phyloP scores from a whole-genome alignment of 2,797 vertebrate genomes.

The Danio albolineatus region DNA sequence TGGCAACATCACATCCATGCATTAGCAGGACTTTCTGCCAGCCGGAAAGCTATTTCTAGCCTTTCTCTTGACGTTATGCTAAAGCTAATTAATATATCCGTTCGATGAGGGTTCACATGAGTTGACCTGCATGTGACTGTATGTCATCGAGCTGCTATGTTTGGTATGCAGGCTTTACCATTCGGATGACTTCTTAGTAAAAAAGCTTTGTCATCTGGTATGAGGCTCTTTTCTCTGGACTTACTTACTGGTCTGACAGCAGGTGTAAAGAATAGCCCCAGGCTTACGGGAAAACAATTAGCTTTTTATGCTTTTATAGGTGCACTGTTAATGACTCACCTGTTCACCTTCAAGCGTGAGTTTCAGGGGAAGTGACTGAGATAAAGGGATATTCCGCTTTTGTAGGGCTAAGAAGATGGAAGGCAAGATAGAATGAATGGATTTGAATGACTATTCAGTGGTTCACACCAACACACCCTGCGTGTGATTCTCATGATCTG shows the following conservation, averaged over 20 bases:
- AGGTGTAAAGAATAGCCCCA: constrained; percentile 29
- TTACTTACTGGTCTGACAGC: constrained; percentile 45
- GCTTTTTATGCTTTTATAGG: constrained; percentile 14
- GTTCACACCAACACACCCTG: constrained; percentile 32
- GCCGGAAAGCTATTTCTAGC: constrained; percentile 2
- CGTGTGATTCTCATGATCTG: neutral
- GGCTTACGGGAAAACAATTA: constrained; percentile 43
- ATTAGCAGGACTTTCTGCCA: neutral
- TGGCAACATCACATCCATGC: constrained; percentile 6
- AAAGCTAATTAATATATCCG: constrained; percentile 39
- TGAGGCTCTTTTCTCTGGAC: constrained; percentile 42
- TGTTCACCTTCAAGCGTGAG: constrained; percentile 7
- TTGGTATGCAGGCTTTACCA: constrained; percentile 65
- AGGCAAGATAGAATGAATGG: neutral
- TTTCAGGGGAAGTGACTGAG: constrained; percentile 14
- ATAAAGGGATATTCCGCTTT: neutral
- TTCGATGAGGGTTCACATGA: constrained; percentile 60
- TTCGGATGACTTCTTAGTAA: constrained; percentile 45
- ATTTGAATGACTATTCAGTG: constrained; percentile 23
- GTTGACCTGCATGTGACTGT: constrained; percentile 62
- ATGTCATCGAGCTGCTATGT: constrained; percentile 66
- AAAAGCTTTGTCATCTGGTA: constrained; percentile 33
- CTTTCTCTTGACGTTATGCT: constrained; percentile 5
- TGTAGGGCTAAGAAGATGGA: neutral
- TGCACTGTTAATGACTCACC: constrained; percentile 37